Percentiles rank a stretch among this genome's conserved stretches.
These are phyloP conservation scores for Lates japonicus DNA, from an alignment of 2,797 vertebrate species.

Conservation along the genomic window DNA sequence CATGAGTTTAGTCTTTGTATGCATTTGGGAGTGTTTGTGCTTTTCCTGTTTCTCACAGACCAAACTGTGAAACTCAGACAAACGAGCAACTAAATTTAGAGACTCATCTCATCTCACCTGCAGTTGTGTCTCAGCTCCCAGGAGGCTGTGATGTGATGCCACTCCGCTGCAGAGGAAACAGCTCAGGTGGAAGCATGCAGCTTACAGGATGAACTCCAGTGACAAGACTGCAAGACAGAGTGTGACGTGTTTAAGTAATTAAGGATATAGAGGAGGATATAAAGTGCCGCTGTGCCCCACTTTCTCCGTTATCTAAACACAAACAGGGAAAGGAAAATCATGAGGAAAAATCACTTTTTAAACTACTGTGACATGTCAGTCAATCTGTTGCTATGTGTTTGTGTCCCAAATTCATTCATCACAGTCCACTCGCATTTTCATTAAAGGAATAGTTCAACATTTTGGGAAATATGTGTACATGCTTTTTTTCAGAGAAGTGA, in stretches of 20 bases:
- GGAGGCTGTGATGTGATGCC: not conserved
- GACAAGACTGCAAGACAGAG: conserved; percentile 4
- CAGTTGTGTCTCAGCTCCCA: conserved; percentile 46
- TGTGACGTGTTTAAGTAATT: conserved; percentile 7
- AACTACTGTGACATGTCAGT: not conserved
- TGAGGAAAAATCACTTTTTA: not conserved
- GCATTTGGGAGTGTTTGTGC: conserved; percentile 23
- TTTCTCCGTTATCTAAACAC: conserved; percentile 5
- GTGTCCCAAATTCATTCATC: not conserved
- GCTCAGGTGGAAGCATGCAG: not conserved
- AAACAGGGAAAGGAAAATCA: not conserved
- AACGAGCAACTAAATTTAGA: conserved; percentile 62
- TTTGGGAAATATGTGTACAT: too few species aligned
- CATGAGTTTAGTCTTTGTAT: conserved; percentile 10
- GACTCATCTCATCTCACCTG: conserved; percentile 38
- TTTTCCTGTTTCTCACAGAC: conserved; percentile 3
- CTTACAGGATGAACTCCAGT: conserved; percentile 23
- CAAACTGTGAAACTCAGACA: conserved; percentile 42
- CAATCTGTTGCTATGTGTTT: not conserved
- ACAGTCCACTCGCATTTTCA: not conserved
- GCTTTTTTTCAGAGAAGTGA: conserved; percentile 2
- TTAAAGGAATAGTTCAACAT: not conserved
- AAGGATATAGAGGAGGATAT: not conserved
- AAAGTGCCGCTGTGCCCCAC: conserved; percentile 2
- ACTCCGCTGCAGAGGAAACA: conserved; percentile 14